These are phyloP conservation scores for Cataglyphis livida DNA, from an alignment of 2,888 invertebrate species.

Conservation along the genomic window DNA sequence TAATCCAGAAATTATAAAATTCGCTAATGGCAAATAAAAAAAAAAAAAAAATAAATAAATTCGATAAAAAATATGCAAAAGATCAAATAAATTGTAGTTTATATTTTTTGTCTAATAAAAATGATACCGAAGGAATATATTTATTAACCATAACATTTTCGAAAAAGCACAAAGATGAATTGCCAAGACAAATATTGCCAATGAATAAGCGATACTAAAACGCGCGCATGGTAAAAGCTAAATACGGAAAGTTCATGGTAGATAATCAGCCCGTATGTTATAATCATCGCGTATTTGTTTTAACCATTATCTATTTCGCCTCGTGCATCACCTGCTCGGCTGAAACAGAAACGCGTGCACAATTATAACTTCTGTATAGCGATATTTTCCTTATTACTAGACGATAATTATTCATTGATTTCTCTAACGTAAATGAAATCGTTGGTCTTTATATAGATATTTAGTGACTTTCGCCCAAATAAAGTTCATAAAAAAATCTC, in stretches of 20 bases:
- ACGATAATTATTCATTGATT: conserved; percentile 46
- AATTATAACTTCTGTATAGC: conserved; percentile 41
- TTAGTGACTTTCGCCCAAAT: conserved; percentile 11
- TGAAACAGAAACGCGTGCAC: conserved; percentile 60
- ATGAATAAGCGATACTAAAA: conserved; percentile 62
- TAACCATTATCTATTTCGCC: conserved; percentile 83
- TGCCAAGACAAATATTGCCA: conserved; percentile 26
- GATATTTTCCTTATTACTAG: conserved; percentile 30
- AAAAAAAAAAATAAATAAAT: not conserved
- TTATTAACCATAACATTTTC: not conserved
- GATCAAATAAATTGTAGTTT: not conserved
- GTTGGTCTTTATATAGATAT: not conserved
- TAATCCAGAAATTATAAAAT: not conserved
- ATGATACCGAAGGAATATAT: not conserved
- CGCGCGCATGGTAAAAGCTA: conserved; percentile 78
- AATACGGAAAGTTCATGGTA: conserved; percentile 82
- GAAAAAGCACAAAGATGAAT: conserved; percentile 25
- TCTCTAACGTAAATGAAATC: conserved; percentile 13
- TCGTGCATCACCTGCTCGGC: conserved; percentile 77
- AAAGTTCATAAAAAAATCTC: not conserved
- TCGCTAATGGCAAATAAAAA: not conserved
- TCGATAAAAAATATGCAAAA: not conserved
- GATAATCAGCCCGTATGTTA: conserved; percentile 85
- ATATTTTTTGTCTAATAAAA: not conserved
- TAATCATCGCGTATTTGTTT: conserved; percentile 85